Percentiles rank a stretch among this genome's conserved stretches.
phyloP scores from a whole-genome alignment of 2,888 invertebrate genomes.

The Ormyrus nitidulus region DNA sequence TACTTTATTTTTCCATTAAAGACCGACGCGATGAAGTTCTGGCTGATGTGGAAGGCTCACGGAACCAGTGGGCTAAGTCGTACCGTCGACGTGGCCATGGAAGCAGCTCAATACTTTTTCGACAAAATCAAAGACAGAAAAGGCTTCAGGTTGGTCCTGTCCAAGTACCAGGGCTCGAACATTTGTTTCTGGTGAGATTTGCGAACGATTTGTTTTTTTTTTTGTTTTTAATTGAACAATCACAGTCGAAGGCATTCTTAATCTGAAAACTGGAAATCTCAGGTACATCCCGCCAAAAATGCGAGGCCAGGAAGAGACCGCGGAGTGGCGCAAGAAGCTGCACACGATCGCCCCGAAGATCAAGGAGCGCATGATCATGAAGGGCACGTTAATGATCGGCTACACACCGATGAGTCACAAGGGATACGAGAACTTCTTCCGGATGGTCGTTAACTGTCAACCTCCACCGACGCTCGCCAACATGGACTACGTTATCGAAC shows the following conservation, averaged over 20 bases:
- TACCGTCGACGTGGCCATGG: constrained; percentile 82
- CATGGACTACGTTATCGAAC: constrained; percentile 80
- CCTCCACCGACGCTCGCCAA: constrained; percentile 79
- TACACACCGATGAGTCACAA: constrained; percentile 83
- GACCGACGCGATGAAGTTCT: constrained; percentile 93
- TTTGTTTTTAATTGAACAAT: neutral
- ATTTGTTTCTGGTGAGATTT: constrained; percentile 93
- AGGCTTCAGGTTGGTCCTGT: constrained; percentile 81
- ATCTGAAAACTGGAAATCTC: neutral
- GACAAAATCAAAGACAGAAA: constrained; percentile 76
- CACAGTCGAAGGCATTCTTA: too few relatives aligned
- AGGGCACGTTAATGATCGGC: constrained; percentile 85
- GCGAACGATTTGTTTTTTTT: neutral
- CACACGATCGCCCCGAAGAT: constrained; percentile 81
- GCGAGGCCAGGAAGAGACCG: constrained; percentile 73
- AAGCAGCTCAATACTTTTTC: constrained; percentile 78
- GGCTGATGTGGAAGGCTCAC: constrained; percentile 93
- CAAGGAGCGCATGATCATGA: constrained; percentile 82
- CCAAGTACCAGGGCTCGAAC: constrained; percentile 85
- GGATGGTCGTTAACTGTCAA: constrained; percentile 85
- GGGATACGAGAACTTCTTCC: constrained; percentile 84
- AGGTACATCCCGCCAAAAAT: constrained; percentile 80
- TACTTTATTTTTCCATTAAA: constrained; percentile 60
- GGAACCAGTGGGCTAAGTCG: constrained; percentile 80
- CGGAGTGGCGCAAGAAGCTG: constrained; percentile 77